Percentiles rank a stretch among this genome's conserved stretches.
These are phyloP conservation scores for Martes flavigula DNA, from an alignment of 2,797 vertebrate genomes.

Conservation along the genomic window DNA sequence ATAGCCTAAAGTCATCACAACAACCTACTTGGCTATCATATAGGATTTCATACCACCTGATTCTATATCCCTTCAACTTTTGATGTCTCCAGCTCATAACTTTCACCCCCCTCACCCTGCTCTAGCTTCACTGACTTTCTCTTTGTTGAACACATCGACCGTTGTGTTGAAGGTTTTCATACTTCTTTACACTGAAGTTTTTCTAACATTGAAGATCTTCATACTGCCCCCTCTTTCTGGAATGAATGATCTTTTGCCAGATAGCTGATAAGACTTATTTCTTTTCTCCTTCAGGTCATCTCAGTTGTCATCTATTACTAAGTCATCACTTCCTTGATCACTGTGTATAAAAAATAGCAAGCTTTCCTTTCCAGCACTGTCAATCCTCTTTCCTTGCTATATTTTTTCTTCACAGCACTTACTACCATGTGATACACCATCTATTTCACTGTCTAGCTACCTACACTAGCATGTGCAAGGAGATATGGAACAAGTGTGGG, in stretches of 20 bases:
- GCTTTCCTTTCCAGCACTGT: background rate
- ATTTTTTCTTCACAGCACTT: background rate
- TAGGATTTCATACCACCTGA: background rate
- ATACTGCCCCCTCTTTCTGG: background rate
- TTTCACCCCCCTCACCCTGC: background rate
- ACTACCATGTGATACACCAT: background rate
- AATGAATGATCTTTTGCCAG: background rate
- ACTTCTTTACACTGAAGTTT: too few relatives aligned
- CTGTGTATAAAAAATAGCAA: background rate
- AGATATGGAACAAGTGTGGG: background rate
- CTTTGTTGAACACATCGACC: background rate
- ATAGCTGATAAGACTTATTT: background rate
- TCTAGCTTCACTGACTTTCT: background rate
- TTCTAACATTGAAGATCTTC: background rate
- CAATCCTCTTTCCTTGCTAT: background rate
- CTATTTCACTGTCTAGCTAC: background rate
- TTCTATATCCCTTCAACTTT: background rate
- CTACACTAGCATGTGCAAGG: background rate
- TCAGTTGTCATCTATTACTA: background rate
- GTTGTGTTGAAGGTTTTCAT: background rate
- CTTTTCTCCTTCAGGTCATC: background rate
- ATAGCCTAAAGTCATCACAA: background rate
- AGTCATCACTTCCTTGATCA: background rate
- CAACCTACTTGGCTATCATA: background rate
- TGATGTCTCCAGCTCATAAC: background rate